Percentiles rank a stretch among this genome's conserved stretches.
Conservation (phyloP, 2,888 invertebrate genomes). For the Dione juno region DNA sequence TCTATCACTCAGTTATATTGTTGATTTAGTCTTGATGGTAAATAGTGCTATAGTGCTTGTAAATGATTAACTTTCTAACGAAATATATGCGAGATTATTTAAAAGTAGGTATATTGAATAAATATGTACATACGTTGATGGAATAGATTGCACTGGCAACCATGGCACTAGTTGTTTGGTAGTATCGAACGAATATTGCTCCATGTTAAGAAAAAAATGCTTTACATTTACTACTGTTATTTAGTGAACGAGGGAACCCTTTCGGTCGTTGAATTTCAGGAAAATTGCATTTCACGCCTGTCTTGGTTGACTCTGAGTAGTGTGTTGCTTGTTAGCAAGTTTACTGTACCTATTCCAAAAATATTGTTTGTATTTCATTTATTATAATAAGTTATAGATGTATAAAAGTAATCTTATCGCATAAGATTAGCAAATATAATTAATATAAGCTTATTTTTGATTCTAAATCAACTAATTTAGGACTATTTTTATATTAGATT, state of each 20-base stretch:
- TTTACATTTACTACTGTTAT: constrained; percentile 38
- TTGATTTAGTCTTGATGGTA: background rate
- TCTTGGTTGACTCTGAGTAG: constrained; percentile 46
- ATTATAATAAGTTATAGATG: too few relatives aligned
- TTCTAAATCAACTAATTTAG: too few relatives aligned
- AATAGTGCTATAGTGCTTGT: background rate
- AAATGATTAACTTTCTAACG: background rate
- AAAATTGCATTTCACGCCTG: constrained; percentile 72
- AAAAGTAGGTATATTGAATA: too few relatives aligned
- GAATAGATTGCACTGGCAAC: too few relatives aligned
- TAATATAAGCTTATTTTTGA: too few relatives aligned
- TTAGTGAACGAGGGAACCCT: constrained; percentile 44
- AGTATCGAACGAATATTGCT: too few relatives aligned
- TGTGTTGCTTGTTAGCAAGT: constrained; percentile 25
- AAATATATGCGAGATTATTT: background rate
- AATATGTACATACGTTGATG: too few relatives aligned
- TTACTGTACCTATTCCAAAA: background rate
- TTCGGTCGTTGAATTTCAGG: constrained; percentile 55
- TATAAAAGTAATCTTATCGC: too few relatives aligned
- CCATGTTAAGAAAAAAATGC: constrained; percentile 2
- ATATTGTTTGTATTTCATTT: too few relatives aligned
- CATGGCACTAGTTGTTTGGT: too few relatives aligned
- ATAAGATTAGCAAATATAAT: too few relatives aligned
- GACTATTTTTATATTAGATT: too few relatives aligned
- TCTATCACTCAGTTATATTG: background rate